Evolutionary conservation across 2,888 invertebrate genomes (phyloP), one percentile per base, ranked within the genome.

Genomic region (Polylopha cassiicola): DNA sequence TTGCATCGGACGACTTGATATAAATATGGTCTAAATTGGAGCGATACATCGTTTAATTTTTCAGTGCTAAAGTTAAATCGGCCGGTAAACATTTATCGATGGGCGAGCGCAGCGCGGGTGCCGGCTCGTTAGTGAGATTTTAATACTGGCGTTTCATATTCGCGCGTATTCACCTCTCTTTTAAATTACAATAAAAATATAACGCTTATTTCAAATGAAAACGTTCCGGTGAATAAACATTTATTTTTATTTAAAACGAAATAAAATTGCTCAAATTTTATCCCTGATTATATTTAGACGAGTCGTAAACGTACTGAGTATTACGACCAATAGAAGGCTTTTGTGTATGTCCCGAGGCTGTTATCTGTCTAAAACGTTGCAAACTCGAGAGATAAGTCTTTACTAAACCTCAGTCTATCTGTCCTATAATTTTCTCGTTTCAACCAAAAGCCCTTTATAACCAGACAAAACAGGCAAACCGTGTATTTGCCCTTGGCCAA

Each of bases 401-500:
- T 41, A 41, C 41, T 41, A 41, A 41, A 41, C 41, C 36, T 30
- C 41, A 13, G 41, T 36, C 41, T 39, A 39, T 39, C 47, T 55
- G 53, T 58, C 55, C 61, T 65, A 65, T 67, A 71, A 68, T 72
- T 72, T 72, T 63, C 60, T 60, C 50, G 56, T 56, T 51, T 58
- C 60, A 63, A 67, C 54, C 58, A 50, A 58, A 54, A 31, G 39
- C 31, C 33, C 38, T 46, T 46, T 37, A 31, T 38, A 29, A 43
- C 37, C 21, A 61, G 65, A 71, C 61, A 65, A 58, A 63, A 60
- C 55, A 50, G 37, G 46, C 36, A 38, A 46, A 38, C 55, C 48
- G 58, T 65, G 59, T 59, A 55, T 65, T 67, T 53, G 79, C 82
- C 79, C 51, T 71, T 68, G 77, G 82, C 78, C 72, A 73, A 78